These are phyloP conservation scores for Plebejus argus DNA, from an alignment of 2,888 invertebrate genomes.

Conservation along the genomic window DNA sequence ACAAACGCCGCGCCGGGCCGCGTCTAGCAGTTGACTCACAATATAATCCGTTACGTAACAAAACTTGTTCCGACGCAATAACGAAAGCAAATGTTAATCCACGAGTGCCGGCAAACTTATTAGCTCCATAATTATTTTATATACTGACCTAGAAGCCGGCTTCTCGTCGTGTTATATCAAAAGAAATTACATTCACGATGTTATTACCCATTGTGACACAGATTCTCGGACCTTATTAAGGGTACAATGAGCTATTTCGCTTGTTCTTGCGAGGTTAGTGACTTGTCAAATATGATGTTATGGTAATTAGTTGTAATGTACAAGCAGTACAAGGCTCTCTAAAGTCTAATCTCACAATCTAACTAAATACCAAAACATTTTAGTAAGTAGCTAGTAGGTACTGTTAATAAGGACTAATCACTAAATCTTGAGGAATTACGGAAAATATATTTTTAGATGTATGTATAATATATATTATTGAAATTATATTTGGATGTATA, in stretches of 20 bases:
- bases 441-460: no score
- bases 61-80: slow-evolving; percentile 31
- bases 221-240: slow-evolving; percentile 12
- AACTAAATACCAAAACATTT: not conserved
- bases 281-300: not conserved
- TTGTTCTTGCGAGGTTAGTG: not conserved
- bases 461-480: no score
- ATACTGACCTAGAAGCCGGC: slow-evolving; percentile 31
- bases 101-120: slow-evolving; percentile 27
- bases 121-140: slow-evolving; percentile 32
- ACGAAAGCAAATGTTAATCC: slow-evolving; percentile 31
- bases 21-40: slow-evolving; percentile 26
- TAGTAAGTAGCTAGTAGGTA: not conserved
- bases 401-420: no score
- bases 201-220: slow-evolving; percentile 11
- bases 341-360: no score
- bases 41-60: slow-evolving; percentile 31
- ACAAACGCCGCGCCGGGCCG: not conserved
- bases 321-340: no score
- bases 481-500: no score
- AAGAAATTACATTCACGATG: slow-evolving; percentile 38
- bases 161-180: slow-evolving; percentile 20
- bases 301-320: not conserved
- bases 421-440: no score
- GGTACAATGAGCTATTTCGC: not conserved